Conservation (phyloP, 2,113 vertebrate genomes). For the Pangasianodon hypophthalmus region DNA sequence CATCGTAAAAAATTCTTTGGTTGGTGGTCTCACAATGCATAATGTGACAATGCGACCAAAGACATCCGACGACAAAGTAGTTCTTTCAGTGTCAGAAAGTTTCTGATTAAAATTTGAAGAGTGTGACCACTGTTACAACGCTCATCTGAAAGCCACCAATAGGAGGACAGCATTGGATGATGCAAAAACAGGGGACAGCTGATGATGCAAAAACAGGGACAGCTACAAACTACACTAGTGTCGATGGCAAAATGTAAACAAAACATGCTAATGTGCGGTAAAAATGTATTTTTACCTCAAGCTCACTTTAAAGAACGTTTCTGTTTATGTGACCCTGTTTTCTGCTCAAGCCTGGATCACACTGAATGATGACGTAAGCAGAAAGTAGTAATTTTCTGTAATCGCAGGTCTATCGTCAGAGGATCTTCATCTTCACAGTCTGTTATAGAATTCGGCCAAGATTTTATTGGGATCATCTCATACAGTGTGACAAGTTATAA, state of each 20-base stretch:
- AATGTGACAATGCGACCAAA: not conserved
- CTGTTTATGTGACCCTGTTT: not conserved
- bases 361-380: not conserved
- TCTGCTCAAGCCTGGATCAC: not conserved
- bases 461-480: not conserved
- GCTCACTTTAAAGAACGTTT: not conserved
- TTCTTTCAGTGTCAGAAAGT: not conserved
- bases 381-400: not conserved
- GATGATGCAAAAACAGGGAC: not conserved
- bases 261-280: not conserved
- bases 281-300: not conserved
- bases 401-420: not conserved
- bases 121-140: not conserved
- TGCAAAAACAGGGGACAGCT: not conserved
- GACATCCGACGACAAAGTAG: not conserved
- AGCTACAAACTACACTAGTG: not conserved
- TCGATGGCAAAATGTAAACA: not conserved
- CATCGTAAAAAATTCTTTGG: not conserved
- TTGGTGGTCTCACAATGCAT: not conserved
- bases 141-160: not conserved
- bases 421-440: not conserved
- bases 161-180: not conserved
- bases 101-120: not conserved
- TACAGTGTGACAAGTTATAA: not conserved
- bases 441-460: not conserved